These are phyloP conservation scores for Icerya purchasi DNA, from an alignment of 2,888 invertebrate species.

Conservation along the genomic window DNA sequence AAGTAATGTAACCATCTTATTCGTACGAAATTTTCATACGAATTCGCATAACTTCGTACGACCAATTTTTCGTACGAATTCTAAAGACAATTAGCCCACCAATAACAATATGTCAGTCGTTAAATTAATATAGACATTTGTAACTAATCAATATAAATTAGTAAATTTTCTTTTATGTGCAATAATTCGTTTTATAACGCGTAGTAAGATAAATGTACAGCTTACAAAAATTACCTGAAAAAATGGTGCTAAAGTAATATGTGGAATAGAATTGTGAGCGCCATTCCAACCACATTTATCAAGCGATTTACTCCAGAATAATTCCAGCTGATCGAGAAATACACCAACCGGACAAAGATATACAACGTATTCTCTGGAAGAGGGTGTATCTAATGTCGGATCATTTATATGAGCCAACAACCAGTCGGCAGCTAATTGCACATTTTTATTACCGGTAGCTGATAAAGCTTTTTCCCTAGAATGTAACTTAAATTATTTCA, in stretches of 20 bases:
- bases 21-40: too few species aligned
- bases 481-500: conserved; percentile 39
- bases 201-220: background rate
- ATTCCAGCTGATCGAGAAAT: conserved; percentile 45
- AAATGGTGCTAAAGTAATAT: conserved; percentile 71
- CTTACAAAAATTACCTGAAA: conserved; percentile 50
- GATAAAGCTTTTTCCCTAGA: conserved; percentile 80
- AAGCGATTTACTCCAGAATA: conserved; percentile 58
- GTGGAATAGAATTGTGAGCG: conserved; percentile 73
- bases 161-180: too few species aligned
- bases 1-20: too few species aligned
- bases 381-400: conserved; percentile 48
- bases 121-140: too few species aligned
- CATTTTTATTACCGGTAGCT: conserved; percentile 69
- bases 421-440: conserved; percentile 79
- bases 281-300: conserved; percentile 64
- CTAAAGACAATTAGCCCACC: too few species aligned
- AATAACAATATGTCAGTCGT: too few species aligned
- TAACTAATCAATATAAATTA: too few species aligned
- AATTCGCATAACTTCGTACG: too few species aligned
- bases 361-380: conserved; percentile 63
- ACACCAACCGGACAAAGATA: conserved; percentile 67
- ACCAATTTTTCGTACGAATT: too few species aligned
- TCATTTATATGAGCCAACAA: conserved; percentile 73
- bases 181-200: too few species aligned